Evolutionary conservation across 2,797 vertebrate species (phyloP).

Genomic region (Mus spretus): DNA sequence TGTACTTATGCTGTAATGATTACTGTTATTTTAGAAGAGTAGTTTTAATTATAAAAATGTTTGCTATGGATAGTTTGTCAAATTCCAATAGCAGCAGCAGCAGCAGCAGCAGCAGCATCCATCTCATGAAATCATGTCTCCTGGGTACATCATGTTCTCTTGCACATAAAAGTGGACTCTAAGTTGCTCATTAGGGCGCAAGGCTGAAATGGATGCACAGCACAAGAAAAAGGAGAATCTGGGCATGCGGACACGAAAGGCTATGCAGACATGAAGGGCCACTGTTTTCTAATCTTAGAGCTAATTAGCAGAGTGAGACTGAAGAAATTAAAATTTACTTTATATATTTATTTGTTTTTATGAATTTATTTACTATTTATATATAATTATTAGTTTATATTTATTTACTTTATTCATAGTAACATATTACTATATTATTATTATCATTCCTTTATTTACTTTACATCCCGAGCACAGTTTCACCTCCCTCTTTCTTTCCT

Average conservation of each 20-base stretch:
- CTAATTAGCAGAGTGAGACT: not conserved
- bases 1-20: not conserved
- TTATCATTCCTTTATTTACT: not conserved
- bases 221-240: not conserved
- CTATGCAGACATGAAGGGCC: no score
- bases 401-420: not conserved
- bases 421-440: not conserved
- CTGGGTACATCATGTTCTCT: not conserved
- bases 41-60: not conserved
- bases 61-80: not conserved
- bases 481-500: not conserved
- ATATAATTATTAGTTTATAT: no score
- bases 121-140: no score
- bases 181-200: not conserved
- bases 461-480: not conserved
- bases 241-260: no score
- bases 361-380: no score
- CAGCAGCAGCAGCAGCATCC: not conserved
- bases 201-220: not conserved
- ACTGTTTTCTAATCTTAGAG: not conserved
- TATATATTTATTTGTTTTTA: not conserved
- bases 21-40: not conserved
- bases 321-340: not conserved
- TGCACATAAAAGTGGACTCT: not conserved
- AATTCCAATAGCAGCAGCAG: no score